Conservation (phyloP, 1,140 invertebrate genomes). For the Drosophila ironensis region DNA sequence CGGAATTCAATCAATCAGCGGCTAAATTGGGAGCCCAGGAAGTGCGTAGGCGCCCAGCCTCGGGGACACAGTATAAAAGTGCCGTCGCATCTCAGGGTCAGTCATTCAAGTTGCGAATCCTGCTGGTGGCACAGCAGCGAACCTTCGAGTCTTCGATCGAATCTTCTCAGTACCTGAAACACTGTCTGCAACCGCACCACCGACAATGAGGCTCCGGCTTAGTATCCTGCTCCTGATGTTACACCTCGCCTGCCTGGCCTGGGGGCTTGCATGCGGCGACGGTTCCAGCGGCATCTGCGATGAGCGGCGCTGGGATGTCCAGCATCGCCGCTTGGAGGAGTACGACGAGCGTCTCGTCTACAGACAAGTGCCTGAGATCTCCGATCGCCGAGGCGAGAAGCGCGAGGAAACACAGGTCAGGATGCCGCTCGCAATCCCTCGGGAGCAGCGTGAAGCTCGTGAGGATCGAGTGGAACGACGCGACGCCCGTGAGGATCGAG, state of each 20-base stretch:
- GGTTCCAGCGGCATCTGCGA: conserved; percentile 2
- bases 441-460: not conserved
- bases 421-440: not conserved
- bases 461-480: not conserved
- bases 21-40: conserved; percentile 54
- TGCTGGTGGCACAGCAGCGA: conserved; percentile 34
- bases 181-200: not conserved
- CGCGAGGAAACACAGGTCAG: conserved; percentile 6
- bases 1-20: conserved; percentile 77
- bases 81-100: not conserved
- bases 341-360: conserved; percentile 67
- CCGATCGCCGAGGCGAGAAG: conserved; percentile 2
- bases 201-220: conserved; percentile 50
- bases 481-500: not conserved
- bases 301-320: conserved; percentile 16
- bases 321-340: conserved; percentile 20
- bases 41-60: conserved; percentile 4
- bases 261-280: conserved; percentile 5
- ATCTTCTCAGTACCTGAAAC: conserved; percentile 17
- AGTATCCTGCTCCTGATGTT: conserved; percentile 46
- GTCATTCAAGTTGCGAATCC: conserved; percentile 50
- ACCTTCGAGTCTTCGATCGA: conserved; percentile 13
- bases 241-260: conserved; percentile 27
- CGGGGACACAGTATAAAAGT: conserved; percentile 48
- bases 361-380: conserved; percentile 36